Evolutionary conservation across 1,140 invertebrate genomes (phyloP).

Genomic region (Thalassaphorura encarpata): DNA sequence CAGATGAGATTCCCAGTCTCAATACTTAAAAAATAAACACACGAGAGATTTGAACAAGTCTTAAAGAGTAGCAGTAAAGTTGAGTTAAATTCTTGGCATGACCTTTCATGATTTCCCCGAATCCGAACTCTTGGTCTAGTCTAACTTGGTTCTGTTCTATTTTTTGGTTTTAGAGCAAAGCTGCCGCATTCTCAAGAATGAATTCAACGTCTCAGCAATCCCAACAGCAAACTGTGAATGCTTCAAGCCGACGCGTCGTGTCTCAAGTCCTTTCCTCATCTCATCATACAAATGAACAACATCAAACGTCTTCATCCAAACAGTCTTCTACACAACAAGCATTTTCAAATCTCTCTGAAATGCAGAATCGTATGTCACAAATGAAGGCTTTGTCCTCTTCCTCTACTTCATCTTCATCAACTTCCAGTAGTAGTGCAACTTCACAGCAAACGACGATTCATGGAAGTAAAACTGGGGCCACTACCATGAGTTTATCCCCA

Average conservation of each 20-base stretch:
- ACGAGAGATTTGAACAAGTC: background rate
- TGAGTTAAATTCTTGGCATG: background rate
- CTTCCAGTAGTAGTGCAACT: constrained; percentile 39
- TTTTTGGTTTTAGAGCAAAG: constrained; percentile 27
- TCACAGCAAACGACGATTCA: constrained; percentile 30
- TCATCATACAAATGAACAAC: constrained; percentile 27
- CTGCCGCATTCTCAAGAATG: constrained; percentile 26
- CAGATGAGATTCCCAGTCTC: background rate
- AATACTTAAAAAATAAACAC: background rate
- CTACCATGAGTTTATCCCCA: background rate
- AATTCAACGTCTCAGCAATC: constrained; percentile 27
- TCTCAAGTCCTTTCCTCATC: constrained; percentile 16
- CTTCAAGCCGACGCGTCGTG: constrained; percentile 15
- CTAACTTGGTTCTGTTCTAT: background rate
- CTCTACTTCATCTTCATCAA: constrained; percentile 38
- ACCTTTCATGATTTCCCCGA: background rate
- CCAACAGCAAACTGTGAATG: constrained; percentile 26
- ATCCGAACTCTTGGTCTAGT: background rate
- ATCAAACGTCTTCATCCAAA: constrained; percentile 16
- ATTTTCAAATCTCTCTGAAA: constrained; percentile 60
- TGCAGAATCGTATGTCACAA: constrained; percentile 65
- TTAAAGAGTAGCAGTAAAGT: background rate
- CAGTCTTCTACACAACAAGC: constrained; percentile 37
- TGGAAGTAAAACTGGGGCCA: constrained; percentile 9
- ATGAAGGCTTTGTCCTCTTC: constrained; percentile 50